These are phyloP conservation scores for Phallusia fumigata DNA, from an alignment of 23 tunicate genomes.

Conservation along the genomic window DNA sequence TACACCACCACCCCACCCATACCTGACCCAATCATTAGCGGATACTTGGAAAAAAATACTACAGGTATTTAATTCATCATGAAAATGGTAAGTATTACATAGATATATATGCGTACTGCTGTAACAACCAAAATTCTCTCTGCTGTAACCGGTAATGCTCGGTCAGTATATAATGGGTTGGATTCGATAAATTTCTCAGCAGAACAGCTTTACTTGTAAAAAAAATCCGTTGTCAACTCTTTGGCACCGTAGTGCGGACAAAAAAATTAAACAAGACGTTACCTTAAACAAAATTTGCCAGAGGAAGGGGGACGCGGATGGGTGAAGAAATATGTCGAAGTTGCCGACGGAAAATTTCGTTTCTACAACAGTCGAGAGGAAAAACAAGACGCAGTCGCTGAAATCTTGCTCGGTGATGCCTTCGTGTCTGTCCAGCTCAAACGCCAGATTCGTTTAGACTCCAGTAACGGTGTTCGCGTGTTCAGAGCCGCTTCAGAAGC, in stretches of 20 bases:
- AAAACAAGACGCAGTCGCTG: slow-evolving; percentile 15
- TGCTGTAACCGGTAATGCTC: no score
- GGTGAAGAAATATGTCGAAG: slow-evolving; percentile 39
- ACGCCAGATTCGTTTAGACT: slow-evolving; percentile 19
- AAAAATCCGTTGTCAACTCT: no score
- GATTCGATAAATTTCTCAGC: no score
- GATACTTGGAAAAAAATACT: background rate
- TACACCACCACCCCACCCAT: background rate
- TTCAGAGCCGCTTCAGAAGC: slow-evolving; percentile 23
- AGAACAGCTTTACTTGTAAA: no score
- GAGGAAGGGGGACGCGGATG: slow-evolving; percentile 7
- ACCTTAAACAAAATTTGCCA: no score
- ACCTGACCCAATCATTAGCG: slow-evolving; percentile 3
- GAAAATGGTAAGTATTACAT: no score
- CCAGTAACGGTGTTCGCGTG: slow-evolving; percentile 5
- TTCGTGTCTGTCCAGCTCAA: slow-evolving; percentile 22
- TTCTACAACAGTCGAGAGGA: slow-evolving; percentile 27
- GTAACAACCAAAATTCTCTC: no score
- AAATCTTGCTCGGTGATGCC: slow-evolving; percentile 13
- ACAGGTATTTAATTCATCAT: no score
- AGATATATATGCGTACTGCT: no score
- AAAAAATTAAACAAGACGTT: no score
- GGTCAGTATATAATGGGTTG: no score
- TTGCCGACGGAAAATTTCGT: slow-evolving; percentile 19
- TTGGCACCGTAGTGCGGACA: no score